Percentiles rank a stretch among this genome's conserved stretches.
Conservation (phyloP, 2,888 invertebrate genomes). For the Helleia helle region DNA sequence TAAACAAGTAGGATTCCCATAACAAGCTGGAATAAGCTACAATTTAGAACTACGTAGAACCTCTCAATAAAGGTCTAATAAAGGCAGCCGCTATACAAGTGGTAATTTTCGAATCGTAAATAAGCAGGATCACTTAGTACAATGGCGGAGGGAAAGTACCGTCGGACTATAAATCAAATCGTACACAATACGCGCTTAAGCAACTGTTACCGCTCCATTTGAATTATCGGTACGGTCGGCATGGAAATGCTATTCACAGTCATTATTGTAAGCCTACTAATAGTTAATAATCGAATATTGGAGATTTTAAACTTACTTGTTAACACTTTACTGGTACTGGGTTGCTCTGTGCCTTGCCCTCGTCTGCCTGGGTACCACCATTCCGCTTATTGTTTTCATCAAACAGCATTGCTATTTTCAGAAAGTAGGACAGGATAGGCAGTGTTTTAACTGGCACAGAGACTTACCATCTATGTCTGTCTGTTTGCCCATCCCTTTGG, state of each 20-base stretch:
- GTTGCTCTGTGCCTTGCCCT: too few species aligned
- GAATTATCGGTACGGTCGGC: constrained; percentile 11
- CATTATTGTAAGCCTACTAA: background rate
- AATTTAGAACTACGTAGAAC: background rate
- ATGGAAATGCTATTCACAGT: background rate
- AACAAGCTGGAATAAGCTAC: background rate
- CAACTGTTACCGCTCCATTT: constrained; percentile 12
- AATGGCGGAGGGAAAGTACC: constrained; percentile 45
- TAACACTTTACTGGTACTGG: too few species aligned
- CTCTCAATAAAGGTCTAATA: constrained; percentile 3
- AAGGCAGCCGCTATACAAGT: constrained; percentile 2
- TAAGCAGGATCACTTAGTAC: constrained; percentile 25
- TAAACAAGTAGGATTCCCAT: too few species aligned
- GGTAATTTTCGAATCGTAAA: constrained; percentile 35
- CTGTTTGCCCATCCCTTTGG: too few species aligned
- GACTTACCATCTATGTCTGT: too few species aligned
- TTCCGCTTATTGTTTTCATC: background rate
- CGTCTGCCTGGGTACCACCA: too few species aligned
- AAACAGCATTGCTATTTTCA: too few species aligned
- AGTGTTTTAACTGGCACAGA: too few species aligned
- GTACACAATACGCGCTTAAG: constrained; percentile 42
- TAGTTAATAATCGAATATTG: background rate
- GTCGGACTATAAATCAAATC: constrained; percentile 50
- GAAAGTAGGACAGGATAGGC: too few species aligned
- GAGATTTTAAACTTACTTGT: too few species aligned